Evolutionary conservation across 1,140 invertebrate species (phyloP).

Genomic region (Telenomus remus): DNA sequence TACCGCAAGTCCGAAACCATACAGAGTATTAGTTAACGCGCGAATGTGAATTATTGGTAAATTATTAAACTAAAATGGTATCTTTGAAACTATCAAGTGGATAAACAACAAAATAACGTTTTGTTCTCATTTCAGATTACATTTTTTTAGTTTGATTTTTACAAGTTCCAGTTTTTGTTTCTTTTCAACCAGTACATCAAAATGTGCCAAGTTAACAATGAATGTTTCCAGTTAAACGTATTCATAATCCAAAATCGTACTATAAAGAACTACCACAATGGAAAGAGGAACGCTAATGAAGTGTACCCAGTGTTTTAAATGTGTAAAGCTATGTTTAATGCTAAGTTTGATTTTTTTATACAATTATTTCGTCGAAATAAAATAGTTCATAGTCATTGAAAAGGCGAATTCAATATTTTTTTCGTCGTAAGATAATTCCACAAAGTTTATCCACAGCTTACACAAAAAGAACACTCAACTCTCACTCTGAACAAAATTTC

Average conservation of each 20-base stretch:
- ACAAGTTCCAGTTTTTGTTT: not conserved
- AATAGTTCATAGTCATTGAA: conserved; percentile 8
- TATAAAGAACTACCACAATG: not conserved
- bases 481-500: not conserved
- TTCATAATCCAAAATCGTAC: too few species aligned
- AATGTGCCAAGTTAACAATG: too few species aligned
- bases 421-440: too few species aligned
- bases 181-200: too few species aligned
- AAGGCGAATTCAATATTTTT: too few species aligned
- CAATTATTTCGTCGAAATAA: conserved; percentile 17
- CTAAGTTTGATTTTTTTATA: conserved; percentile 37
- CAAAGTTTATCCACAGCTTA: too few species aligned
- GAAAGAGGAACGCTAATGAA: not conserved
- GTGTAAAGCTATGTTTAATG: conserved; percentile 33
- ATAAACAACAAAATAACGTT: too few species aligned
- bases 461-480: not conserved
- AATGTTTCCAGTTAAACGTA: too few species aligned
- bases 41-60: conserved; percentile 66
- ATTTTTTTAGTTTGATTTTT: not conserved
- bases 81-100: conserved; percentile 3
- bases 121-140: not conserved
- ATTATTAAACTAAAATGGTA: conserved; percentile 1
- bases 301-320: not conserved
- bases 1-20: conserved; percentile 83
- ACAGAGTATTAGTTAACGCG: conserved; percentile 79